These are phyloP conservation scores for Ooceraea biroi DNA, from an alignment of 1,140 invertebrate species.

Conservation along the genomic window DNA sequence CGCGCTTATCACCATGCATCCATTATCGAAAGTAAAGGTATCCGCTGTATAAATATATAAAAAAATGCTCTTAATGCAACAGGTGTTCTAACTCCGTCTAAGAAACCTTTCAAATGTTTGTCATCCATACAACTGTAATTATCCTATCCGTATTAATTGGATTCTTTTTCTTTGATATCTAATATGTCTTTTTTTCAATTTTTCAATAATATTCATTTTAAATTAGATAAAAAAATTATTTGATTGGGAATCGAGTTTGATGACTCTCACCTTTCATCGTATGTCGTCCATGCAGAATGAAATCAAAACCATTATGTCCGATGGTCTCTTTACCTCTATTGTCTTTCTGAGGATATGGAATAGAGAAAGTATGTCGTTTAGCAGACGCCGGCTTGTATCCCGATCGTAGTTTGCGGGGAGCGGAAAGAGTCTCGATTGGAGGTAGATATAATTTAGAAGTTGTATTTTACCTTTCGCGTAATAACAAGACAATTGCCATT, in stretches of 20 bases:
- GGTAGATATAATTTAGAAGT: not conserved
- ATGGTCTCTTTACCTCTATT: slow-evolving; percentile 15
- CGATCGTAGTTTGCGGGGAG: slow-evolving; percentile 23
- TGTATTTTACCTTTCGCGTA: slow-evolving; percentile 31
- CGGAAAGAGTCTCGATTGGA: slow-evolving; percentile 15
- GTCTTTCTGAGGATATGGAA: slow-evolving; percentile 23
- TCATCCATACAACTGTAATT: too few species aligned
- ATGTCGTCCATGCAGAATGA: not conserved
- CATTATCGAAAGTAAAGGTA: not conserved
- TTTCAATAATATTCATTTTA: not conserved
- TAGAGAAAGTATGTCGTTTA: slow-evolving; percentile 65
- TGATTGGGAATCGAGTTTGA: not conserved
- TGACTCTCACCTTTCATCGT: not conserved
- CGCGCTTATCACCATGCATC: not conserved
- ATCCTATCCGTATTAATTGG: not conserved
- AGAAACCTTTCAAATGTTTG: too few species aligned
- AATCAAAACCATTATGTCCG: slow-evolving; percentile 16
- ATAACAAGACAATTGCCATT: slow-evolving; percentile 46
- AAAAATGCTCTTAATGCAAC: too few species aligned
- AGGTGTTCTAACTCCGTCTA: too few species aligned
- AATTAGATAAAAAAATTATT: slow-evolving; percentile 16
- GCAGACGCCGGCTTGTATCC: slow-evolving; percentile 11
- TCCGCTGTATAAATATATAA: not conserved
- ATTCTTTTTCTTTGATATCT: not conserved
- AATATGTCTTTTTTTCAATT: not conserved